Base-by-base conservation (phyloP, 92 coral and sea anemone species). In the Pocillopora meandrina region DNA sequence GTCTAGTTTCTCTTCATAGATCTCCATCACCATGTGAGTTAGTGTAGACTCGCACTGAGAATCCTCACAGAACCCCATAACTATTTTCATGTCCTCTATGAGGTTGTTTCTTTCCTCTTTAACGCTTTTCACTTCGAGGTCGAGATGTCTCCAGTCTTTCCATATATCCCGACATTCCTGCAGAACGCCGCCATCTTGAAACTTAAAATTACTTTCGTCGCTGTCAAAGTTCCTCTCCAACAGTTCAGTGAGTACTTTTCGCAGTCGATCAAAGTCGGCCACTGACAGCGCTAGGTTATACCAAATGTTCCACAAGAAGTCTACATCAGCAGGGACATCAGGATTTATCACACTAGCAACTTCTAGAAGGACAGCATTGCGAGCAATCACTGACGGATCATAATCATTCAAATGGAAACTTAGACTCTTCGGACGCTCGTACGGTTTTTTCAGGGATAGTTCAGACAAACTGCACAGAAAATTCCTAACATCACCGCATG, bases 231-330 rank as follows among this genome's bases (percentile, higher is more conserved):
- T 59, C 58, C 67, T 77, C 14, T 62, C 65, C 34, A 84, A 26
- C n/a, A 85, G 18, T 18, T 71, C 52, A 20, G 71, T 23, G 19
- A 89, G 70, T 65, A 85, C 47, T 26, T 56, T 42, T 55, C 61
- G 55, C 65, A 89, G 76, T 47, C 92, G 31, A 26, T 34, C 67
- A 65, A 66, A 60, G 31, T 89, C 77, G 9, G 65, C 36, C 61
- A 74, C 78, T 10, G 92, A 81, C 7, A 89, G 72, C 23, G 89
- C 23, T 84, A 89, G 58, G 80, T 86, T 89, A 75, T 89, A 85
- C 92, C 92, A 89, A 72, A 86, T 85, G 35, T 89, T 85, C 92
- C 92, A 89, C 56, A 89, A 84, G 36, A 89, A 89, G 77, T 89
- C 86, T 3, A 89, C 71, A 20, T 65, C 71, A 9, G 80, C 89